phyloP scores from a whole-genome alignment of 1,140 invertebrate genomes.

The Drosophila fuyamai region DNA sequence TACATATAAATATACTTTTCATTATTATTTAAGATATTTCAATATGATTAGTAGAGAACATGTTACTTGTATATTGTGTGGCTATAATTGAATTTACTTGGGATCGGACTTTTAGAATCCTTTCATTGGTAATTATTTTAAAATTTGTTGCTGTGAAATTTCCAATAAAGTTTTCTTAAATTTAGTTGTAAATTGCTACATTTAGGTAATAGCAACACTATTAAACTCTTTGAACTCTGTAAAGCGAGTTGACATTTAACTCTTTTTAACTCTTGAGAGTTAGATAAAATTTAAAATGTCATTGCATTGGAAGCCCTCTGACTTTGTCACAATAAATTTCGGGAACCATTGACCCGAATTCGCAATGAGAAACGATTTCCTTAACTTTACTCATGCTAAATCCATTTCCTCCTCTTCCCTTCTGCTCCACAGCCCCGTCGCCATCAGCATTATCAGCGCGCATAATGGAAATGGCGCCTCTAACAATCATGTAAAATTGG shows the following conservation, averaged over 20 bases:
- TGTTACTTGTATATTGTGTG: too few relatives aligned
- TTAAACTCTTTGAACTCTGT: not conserved
- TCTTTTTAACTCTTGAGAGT: not conserved
- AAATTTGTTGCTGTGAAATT: too few relatives aligned
- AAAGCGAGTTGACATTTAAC: not conserved
- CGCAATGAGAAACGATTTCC: slow-evolving; percentile 36
- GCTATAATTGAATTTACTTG: too few relatives aligned
- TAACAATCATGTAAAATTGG: slow-evolving; percentile 80
- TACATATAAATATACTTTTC: too few relatives aligned
- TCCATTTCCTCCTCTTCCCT: slow-evolving; percentile 28
- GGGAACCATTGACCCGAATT: slow-evolving; percentile 25
- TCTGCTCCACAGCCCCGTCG: slow-evolving; percentile 8
- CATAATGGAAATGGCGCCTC: slow-evolving; percentile 66
- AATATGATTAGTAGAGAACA: too few relatives aligned
- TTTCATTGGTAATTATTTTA: too few relatives aligned
- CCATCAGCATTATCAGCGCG: slow-evolving; percentile 23
- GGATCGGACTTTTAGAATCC: too few relatives aligned
- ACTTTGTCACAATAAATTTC: slow-evolving; percentile 1
- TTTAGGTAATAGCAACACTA: too few relatives aligned
- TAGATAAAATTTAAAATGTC: not conserved
- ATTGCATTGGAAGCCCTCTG: not conserved
- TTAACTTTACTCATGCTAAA: slow-evolving; percentile 38
- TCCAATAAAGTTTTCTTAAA: too few relatives aligned
- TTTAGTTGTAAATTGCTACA: too few relatives aligned
- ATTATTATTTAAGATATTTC: too few relatives aligned